Conservation (phyloP, 2,888 invertebrate genomes). For the Gerris lacustris region DNA sequence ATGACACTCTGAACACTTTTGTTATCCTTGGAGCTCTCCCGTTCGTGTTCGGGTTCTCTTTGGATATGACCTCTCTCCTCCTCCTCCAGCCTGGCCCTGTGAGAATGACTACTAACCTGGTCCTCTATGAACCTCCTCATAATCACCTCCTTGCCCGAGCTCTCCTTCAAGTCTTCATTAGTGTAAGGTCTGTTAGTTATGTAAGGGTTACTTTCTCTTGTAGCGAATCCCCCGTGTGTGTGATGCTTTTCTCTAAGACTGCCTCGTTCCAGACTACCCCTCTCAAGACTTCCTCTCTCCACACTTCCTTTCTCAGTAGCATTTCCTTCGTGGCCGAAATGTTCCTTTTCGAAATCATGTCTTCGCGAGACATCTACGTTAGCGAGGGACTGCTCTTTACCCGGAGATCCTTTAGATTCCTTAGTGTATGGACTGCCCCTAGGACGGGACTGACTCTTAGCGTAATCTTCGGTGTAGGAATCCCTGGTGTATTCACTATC, state of each 20-base stretch:
- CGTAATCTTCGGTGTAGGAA: background rate
- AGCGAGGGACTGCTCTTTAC: background rate
- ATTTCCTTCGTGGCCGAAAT: background rate
- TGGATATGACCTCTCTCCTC: slow-evolving; percentile 17
- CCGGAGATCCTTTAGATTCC: background rate
- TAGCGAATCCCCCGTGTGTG: slow-evolving; percentile 35
- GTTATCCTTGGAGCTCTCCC: slow-evolving; percentile 9
- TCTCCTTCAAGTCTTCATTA: slow-evolving; percentile 38
- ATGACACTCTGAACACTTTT: background rate
- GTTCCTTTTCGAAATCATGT: background rate
- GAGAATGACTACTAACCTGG: slow-evolving; percentile 35
- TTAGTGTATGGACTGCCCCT: background rate
- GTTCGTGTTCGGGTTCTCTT: slow-evolving; percentile 21
- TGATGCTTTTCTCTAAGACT: background rate
- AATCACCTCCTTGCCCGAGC: slow-evolving; percentile 70
- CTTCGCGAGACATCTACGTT: background rate
- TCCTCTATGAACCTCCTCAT: slow-evolving; percentile 76
- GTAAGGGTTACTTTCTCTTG: slow-evolving; percentile 26
- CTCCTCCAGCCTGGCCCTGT: slow-evolving; percentile 7
- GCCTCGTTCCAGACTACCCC: background rate
- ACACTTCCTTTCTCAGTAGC: background rate
- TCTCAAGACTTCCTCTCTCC: background rate
- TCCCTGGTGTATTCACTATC: background rate
- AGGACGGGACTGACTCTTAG: background rate
- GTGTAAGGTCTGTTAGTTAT: slow-evolving; percentile 29